A percentile compares a stretch with the other conserved stretches of the same genome.
Conservation (phyloP, 1,140 invertebrate species). For the Coptotermes formosanus region DNA sequence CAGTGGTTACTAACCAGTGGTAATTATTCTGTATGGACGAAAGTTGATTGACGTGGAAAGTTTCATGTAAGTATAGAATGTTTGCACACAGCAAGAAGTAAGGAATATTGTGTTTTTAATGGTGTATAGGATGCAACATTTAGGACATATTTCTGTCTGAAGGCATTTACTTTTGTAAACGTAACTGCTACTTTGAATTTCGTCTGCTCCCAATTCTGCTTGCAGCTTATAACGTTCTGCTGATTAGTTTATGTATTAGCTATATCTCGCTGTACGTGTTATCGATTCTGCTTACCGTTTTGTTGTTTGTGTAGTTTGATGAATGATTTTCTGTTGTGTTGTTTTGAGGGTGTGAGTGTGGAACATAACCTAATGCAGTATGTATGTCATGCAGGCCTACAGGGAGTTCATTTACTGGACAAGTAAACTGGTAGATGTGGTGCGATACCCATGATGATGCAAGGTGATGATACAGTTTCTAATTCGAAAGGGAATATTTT, state of each 20-base stretch:
- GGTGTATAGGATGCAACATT: not conserved
- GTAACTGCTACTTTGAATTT: not conserved
- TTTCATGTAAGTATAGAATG: slow-evolving; percentile 15
- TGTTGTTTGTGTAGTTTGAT: not conserved
- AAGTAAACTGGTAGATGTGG: slow-evolving; percentile 26
- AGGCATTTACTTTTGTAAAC: not conserved
- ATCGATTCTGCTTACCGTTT: not conserved
- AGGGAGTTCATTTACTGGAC: not conserved
- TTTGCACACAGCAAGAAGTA: not conserved
- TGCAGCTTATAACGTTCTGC: not conserved
- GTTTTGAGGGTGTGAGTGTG: not conserved
- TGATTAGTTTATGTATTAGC: not conserved
- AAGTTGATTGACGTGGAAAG: slow-evolving; percentile 20
- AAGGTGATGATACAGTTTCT: slow-evolving; percentile 27
- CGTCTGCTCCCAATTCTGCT: not conserved
- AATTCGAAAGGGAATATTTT: slow-evolving; percentile 30
- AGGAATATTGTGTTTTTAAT: not conserved
- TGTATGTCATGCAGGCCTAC: not conserved
- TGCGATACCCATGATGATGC: slow-evolving; percentile 26
- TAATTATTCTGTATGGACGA: not conserved
- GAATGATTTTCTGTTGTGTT: not conserved
- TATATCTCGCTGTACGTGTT: not conserved
- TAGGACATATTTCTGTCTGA: not conserved
- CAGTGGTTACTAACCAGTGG: not conserved
- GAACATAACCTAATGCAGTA: not conserved